phyloP scores from a whole-genome alignment of 2,888 invertebrate genomes.

The Drosophila vallismaia region DNA sequence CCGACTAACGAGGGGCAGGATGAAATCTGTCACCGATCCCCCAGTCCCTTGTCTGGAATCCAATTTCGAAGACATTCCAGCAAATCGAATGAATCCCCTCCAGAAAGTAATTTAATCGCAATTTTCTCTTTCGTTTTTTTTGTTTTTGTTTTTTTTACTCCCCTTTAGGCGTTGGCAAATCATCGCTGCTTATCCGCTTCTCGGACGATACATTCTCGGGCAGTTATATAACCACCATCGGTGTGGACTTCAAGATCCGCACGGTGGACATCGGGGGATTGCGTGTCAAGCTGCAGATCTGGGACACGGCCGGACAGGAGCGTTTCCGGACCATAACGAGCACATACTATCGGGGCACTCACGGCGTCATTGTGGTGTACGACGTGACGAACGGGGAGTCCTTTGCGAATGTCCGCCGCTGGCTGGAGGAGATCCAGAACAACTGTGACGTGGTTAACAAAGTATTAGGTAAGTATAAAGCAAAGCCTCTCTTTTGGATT shows the following conservation, averaged over 20 bases:
- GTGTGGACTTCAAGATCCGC: slow-evolving; percentile 99
- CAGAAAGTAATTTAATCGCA: not conserved
- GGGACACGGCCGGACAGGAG: slow-evolving; percentile 99
- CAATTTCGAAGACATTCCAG: not conserved
- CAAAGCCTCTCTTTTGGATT: no score
- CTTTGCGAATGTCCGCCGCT: slow-evolving; percentile 99
- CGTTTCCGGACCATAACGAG: slow-evolving; percentile 99
- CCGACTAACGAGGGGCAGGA: not conserved
- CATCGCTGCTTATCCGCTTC: slow-evolving; percentile 97
- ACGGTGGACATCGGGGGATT: slow-evolving; percentile 96
- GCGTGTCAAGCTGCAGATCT: slow-evolving; percentile 97
- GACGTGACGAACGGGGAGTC: slow-evolving; percentile 99
- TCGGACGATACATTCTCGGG: slow-evolving; percentile 99
- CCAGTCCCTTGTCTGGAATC: not conserved
- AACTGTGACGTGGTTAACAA: slow-evolving; percentile 99
- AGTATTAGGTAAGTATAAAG: slow-evolving; percentile 91
- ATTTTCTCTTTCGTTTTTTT: not conserved
- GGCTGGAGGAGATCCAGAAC: slow-evolving; percentile 99
- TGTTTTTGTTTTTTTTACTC: not conserved
- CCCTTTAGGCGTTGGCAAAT: slow-evolving; percentile 98
- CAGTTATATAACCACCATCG: slow-evolving; percentile 99
- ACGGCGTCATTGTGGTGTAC: slow-evolving; percentile 99
- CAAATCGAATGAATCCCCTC: not conserved
- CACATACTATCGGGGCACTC: slow-evolving; percentile 99
- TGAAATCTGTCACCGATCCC: not conserved